Evolutionary conservation across 2,888 invertebrate genomes (phyloP), one percentile per base, ranked within the genome.

Genomic region (Drepanosiphum platanoidis): DNA sequence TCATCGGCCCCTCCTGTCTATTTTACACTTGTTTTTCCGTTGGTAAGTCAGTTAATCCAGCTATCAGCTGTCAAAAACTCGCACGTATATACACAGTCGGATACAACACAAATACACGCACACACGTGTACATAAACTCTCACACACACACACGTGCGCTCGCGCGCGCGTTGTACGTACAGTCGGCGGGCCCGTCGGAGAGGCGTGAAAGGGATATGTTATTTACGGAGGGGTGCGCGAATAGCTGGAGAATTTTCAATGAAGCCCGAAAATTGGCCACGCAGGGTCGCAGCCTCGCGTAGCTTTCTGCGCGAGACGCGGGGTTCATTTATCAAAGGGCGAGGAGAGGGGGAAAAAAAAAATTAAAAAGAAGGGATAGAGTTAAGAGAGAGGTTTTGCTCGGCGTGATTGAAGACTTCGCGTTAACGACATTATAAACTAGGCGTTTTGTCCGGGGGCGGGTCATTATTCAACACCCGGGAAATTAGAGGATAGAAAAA

Each of bases 1-100:
- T 82, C 71, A 72, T 72, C 72, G 77, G 58, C 36, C 84, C 84
- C 52, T 70, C 58, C 27, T n/a, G 66, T 77, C 84, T 77, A 68
- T 84, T 77, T 84, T 84, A 84, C 84, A 84, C 84, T 84, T 84
- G 84, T 84, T 84, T 77, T 70, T 84, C 84, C 70, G 84, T 84
- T 77, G 84, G 84, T 84, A 84, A 84, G 84, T 84, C 84, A 84
- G 74, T 84, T 84, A 84, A 84, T 84, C 84, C 84, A 46, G 46
- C 68, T 70, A 84, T 84, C 84, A 84, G 84, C 84, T 84, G 84
- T 84, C 75, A 75, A 68, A 84, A 84, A 84, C 58, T 84, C 84
- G 42, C 84, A 84, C 84, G 82, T 71, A 74, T 42, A 42, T 27
- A 70, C 61, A 34, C 39, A 15, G 27, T 13, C 30, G 27, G 27